Conservation (phyloP, 2,113 vertebrate species). For the Podarcis muralis region DNA sequence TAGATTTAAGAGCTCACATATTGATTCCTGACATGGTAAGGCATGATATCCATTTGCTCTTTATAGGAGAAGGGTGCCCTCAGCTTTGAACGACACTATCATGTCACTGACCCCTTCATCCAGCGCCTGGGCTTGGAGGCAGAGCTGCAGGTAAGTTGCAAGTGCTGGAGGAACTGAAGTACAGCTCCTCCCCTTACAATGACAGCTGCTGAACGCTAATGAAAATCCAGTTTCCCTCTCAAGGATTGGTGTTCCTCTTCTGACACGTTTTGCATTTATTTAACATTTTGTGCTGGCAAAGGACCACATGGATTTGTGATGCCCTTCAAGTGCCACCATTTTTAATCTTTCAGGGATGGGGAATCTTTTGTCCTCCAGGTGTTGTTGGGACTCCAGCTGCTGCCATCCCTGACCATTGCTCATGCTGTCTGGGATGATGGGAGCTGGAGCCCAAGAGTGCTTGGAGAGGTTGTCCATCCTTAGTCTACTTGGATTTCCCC, state of each 20-base stretch:
- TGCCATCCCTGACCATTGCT: no score
- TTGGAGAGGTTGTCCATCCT: neutral
- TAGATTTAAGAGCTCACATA: no score
- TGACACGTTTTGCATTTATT: neutral
- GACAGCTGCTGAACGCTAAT: no score
- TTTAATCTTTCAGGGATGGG: neutral
- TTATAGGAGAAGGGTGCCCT: slow-evolving; percentile 87
- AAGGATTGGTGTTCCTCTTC: neutral
- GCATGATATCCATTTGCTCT: neutral
- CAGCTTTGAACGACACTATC: slow-evolving; percentile 90
- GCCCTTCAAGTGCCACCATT: neutral
- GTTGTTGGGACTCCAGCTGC: no score
- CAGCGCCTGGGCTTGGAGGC: slow-evolving; percentile 94
- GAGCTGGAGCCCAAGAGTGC: no score
- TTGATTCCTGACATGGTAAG: no score
- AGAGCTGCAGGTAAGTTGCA: slow-evolving; percentile 88
- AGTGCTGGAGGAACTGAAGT: neutral
- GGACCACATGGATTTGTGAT: neutral
- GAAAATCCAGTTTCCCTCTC: neutral
- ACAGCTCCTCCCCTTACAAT: fast-evolving
- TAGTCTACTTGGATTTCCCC: neutral
- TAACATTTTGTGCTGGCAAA: neutral
- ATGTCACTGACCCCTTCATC: slow-evolving; percentile 96
- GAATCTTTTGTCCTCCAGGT: no score
- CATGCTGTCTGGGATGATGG: no score